phyloP scores from a whole-genome alignment of 2,113 vertebrate genomes.

The Suricata suricatta region DNA sequence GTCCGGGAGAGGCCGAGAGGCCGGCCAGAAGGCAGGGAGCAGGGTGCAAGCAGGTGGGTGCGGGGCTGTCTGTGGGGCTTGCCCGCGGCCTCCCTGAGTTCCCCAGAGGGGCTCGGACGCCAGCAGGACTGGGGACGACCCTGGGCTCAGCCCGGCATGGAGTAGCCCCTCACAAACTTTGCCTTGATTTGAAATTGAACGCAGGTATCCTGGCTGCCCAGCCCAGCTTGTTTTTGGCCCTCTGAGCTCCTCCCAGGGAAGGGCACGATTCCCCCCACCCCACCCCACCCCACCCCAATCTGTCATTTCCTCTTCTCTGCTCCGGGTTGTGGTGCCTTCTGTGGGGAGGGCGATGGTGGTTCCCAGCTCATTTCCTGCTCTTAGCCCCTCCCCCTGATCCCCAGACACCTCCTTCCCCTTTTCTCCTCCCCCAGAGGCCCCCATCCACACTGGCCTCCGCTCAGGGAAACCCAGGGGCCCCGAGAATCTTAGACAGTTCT shows the following conservation, averaged over 20 bases:
- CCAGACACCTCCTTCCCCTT: constrained; percentile 77
- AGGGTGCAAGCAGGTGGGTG: background rate
- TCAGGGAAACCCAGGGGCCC: background rate
- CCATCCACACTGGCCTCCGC: background rate
- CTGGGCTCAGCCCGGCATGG: too few species aligned
- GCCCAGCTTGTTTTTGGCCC: constrained; percentile 28
- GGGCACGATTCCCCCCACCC: background rate
- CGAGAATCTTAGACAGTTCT: background rate
- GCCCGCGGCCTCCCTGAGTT: background rate
- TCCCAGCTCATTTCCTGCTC: constrained; percentile 70
- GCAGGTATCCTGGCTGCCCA: background rate
- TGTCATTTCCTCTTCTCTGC: constrained; percentile 80
- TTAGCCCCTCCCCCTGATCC: constrained; percentile 38
- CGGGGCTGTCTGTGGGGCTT: background rate
- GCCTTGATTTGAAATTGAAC: background rate
- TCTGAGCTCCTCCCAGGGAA: background rate
- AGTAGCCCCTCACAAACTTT: background rate
- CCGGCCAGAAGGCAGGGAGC: background rate
- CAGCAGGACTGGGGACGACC: background rate
- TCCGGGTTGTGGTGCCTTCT: constrained; percentile 31
- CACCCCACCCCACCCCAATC: constrained; percentile 68
- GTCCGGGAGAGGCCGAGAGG: background rate
- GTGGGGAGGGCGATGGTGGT: constrained; percentile 33
- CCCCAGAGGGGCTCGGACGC: background rate
- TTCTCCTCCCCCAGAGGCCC: constrained; percentile 51